Base-by-base conservation (phyloP, 2,888 invertebrate genomes). In the Nymphalis c-album region DNA sequence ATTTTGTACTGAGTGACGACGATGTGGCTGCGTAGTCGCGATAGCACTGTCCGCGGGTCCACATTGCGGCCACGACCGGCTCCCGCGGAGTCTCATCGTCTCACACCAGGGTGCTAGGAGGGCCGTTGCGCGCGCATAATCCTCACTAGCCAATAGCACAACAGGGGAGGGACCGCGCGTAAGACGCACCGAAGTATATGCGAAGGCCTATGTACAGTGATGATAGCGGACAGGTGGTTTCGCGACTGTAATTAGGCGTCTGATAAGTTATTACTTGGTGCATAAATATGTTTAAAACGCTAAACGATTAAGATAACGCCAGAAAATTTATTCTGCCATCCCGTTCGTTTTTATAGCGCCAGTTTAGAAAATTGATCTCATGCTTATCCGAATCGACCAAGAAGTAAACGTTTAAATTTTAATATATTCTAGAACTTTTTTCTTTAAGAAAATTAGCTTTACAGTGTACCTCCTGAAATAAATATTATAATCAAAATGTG, bases 141-240 rank as follows among this genome's bases (percentile, higher is more conserved):
- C 77, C 76, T 75, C 80, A 74, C 74, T 81, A 74, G 83, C 92
- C 92, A 91, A 91, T 91, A 79, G 83, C 85, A 61, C 84, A 74
- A 69, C 77, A 85, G 88, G 91, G 92, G 92, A 83, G 90, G 91
- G 85, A 76, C 91, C 88, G 78, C 87, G 86, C 87, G 85, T 90
- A 92, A 92, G 92, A 92, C 90, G 91, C 85, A 86, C 88, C 90
- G 88, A 91, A 92, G 92, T 91, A 91, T 91, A 91, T 92, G 92
- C 90, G 89, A 86, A 91, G 90, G 92, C 92, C 92, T 92, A 92
- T 92, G 91, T 92, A 92, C 92, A 88, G 88, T 87, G 88, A 88
- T 88, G 79, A 80, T 77, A 90, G 89, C 91, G 91, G 91, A 92
- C 92, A 92, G 92, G 92, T 91, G 92, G 91, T 91, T 91, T 89